Percentiles rank a stretch among this genome's conserved stretches.
These are phyloP conservation scores for Cataglyphis rosenhaueri DNA, from an alignment of 2,888 invertebrate species.

Conservation along the genomic window DNA sequence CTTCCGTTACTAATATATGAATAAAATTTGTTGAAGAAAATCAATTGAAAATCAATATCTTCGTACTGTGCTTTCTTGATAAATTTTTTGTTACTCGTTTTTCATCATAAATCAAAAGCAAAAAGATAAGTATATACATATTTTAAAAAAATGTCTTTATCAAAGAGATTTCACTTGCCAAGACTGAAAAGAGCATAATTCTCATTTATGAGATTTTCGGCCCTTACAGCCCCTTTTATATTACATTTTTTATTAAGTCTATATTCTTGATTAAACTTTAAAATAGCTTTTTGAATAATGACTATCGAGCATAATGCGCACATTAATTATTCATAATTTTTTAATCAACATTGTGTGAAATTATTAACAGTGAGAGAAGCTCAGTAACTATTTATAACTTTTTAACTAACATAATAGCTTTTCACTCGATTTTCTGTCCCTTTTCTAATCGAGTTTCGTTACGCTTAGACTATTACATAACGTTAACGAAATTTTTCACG, in stretches of 20 bases:
- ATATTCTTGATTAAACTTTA: constrained; percentile 20
- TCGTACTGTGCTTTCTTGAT: not conserved
- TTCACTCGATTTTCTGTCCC: not conserved
- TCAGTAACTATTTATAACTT: constrained; percentile 21
- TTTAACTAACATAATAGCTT: not conserved
- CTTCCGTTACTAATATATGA: constrained; percentile 26
- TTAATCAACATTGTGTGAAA: constrained; percentile 13
- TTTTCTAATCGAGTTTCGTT: not conserved
- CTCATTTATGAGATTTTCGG: not conserved
- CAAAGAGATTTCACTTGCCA: not conserved
- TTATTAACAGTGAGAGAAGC: not conserved
- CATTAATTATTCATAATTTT: constrained; percentile 23
- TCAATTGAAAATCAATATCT: constrained; percentile 8
- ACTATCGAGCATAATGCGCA: not conserved
- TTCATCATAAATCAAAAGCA: not conserved
- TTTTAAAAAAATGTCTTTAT: not conserved
- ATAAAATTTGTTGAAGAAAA: constrained; percentile 32
- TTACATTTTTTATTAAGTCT: constrained; percentile 1
- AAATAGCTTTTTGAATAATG: constrained; percentile 5
- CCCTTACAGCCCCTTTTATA: not conserved
- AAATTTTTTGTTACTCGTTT: not conserved
- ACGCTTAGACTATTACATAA: constrained; percentile 8
- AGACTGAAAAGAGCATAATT: not conserved
- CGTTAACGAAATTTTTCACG: constrained; percentile 13
- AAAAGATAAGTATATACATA: not conserved